Base-by-base conservation (phyloP, 2,797 vertebrate species). In the Alca torda region DNA sequence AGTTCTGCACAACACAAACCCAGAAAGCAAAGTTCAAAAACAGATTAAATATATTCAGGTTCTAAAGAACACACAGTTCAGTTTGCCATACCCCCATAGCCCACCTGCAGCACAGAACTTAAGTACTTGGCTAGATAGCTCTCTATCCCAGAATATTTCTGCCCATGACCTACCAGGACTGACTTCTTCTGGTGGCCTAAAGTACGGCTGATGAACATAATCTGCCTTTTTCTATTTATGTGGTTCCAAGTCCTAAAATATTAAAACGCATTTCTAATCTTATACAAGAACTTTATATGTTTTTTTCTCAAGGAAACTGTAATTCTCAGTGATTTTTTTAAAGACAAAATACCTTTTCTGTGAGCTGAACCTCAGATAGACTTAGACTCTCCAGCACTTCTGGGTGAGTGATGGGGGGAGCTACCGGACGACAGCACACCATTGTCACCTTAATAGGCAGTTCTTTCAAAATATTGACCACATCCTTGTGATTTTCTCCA, bases 401-500 rank as follows among this genome's bases (percentile, higher is more conserved):
- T 61, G 96, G 69, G 4, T 98, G 98, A 70, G 89, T 50, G 43
- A 96, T 46, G 16, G 97, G 86, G 9, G 98, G 96, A 91, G 98
- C 98, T 70, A 98, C 97, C 2, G 98, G 98, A 87, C 99, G 98
- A 89, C 99, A 99, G 97, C 99, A 99, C 2, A 99, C 99, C 99
- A 99, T 98, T 88, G 97, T 98, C 37, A 99, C 99, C 41, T 96
- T 98, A 81, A 99, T 77, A 5, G 99, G 99, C 65, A 99, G 98
- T 79, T 99, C 99, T 97, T 99, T 99, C 95, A 99, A 97, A 97
- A 99, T 99, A 93, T 97, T 98, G 51, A 99, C 99, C 18, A 99
- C 99, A 96, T 99, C 99, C 95, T 99, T 99, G 95, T 99, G 99
- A 84, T 98, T 99, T 97, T 99, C 98, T 51, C 99, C 99, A 94